phyloP scores from a whole-genome alignment of 1,140 invertebrate species.

The Bilobella aurantiaca region DNA sequence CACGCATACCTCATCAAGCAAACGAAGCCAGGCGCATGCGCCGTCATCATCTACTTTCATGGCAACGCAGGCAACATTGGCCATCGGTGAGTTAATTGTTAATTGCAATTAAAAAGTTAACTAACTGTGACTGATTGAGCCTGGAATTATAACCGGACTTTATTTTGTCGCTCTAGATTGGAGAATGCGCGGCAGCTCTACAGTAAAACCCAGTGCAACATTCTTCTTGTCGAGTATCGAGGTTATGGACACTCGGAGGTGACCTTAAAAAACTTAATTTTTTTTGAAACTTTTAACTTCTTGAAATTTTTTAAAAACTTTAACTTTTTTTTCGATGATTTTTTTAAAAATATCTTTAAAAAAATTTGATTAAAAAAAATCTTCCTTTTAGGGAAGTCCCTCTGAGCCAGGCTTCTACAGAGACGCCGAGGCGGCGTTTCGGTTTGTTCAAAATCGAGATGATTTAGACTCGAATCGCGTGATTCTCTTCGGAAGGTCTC shows the following conservation, averaged over 20 bases:
- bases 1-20: slow-evolving; percentile 81
- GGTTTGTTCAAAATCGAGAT: slow-evolving; percentile 64
- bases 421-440: slow-evolving; percentile 76
- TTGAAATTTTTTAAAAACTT: too few species aligned
- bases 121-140: too few species aligned
- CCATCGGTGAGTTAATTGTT: slow-evolving; percentile 65
- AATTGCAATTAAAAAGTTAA: too few species aligned
- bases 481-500: slow-evolving; percentile 82
- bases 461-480: slow-evolving; percentile 77
- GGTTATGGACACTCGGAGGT: slow-evolving; percentile 76
- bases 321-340: neutral
- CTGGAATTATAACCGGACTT: too few species aligned
- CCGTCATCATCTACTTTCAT: slow-evolving; percentile 82
- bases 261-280: too few species aligned
- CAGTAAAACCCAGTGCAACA: slow-evolving; percentile 67
- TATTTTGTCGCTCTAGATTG: slow-evolving; percentile 53
- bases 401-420: slow-evolving; percentile 74
- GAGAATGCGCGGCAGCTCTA: slow-evolving; percentile 68
- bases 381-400: slow-evolving; percentile 72
- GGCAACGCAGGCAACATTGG: slow-evolving; percentile 95
- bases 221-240: slow-evolving; percentile 83
- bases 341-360: neutral
- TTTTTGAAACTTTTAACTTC: too few species aligned
- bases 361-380: too few species aligned
- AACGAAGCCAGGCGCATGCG: slow-evolving; percentile 50